Evolutionary conservation across 1,140 invertebrate genomes (phyloP), one percentile per base, ranked within the genome.

Genomic region (Homarus americanus): DNA sequence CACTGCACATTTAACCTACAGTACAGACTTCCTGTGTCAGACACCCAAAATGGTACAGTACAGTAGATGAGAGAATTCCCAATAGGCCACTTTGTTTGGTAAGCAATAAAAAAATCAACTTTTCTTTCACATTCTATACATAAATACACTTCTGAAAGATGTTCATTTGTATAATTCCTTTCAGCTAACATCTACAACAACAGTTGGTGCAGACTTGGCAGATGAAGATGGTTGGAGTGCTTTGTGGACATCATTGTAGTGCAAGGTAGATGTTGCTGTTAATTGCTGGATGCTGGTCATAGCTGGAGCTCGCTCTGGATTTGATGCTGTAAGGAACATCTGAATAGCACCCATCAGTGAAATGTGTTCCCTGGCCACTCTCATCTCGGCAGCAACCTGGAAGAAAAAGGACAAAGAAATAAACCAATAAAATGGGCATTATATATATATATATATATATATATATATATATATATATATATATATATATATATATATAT

Each of bases 331-430:
- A 32, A 89, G 79, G 87, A 89, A 89, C 79, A 89, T 89, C 78
- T 89, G 63, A n/a, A 89, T 82, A 12, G 79, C 87, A 49, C 87
- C 87, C 87, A 89, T 89, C 32, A 89, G 69, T 2, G 78, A 66
- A 20, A 69, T 73, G 24, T 89, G 72, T 75, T 89, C 87, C 12
- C 36, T 17, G 40, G 38, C 58, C 20, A 82, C n/a, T 10, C 36
- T 38, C 24, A 89, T 38, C 76, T 89, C 87, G n/a, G 69, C 69
- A 24, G 36, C 66, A 73, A 89, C 49, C 87, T 89, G 40, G 15
- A 58, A 53, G 15, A 5, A 9, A 69, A n/a, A 63, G 40, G 15
- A 49, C 9, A 49, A n/a, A n/a, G n/a, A 49, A 49, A 49, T 49
- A 49, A 0, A 49, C 44, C 15, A 15, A 15, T 1, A n/a, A n/a